A percentile compares a stretch with the other conserved stretches of the same genome.
phyloP scores from a whole-genome alignment of 2,797 vertebrate species.

The Carcharodon carcharias region DNA sequence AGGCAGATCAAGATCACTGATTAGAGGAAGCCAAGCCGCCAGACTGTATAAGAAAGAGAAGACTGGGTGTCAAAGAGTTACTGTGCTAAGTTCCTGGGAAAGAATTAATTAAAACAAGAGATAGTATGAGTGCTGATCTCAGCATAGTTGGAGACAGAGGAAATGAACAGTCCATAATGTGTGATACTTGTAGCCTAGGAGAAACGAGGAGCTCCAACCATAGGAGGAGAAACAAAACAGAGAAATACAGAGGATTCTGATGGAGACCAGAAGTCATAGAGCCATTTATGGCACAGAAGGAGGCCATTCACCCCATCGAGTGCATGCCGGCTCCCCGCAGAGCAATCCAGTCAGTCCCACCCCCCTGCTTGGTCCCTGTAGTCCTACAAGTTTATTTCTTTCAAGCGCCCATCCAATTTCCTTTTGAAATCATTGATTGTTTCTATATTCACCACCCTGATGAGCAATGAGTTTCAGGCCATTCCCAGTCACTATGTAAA shows the following conservation, averaged over 20 bases:
- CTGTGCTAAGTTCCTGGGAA: not conserved
- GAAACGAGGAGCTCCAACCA: not conserved
- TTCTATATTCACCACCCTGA: too few relatives aligned
- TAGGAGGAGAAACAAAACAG: not conserved
- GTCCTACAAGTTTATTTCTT: too few relatives aligned
- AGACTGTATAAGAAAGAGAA: not conserved
- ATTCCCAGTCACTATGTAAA: too few relatives aligned
- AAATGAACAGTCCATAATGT: not conserved
- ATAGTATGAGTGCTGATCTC: not conserved
- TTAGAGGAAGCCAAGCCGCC: not conserved
- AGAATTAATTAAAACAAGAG: not conserved
- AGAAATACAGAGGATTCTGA: not conserved
- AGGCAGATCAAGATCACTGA: not conserved
- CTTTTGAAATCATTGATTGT: too few relatives aligned
- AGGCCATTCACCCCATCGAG: too few relatives aligned
- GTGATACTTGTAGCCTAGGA: not conserved
- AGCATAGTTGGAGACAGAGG: not conserved
- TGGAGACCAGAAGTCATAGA: not conserved
- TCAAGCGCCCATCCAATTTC: too few relatives aligned
- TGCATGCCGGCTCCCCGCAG: too few relatives aligned
- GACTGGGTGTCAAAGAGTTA: not conserved
- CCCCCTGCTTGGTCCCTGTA: too few relatives aligned
- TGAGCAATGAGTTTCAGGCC: too few relatives aligned
- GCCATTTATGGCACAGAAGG: too few relatives aligned
- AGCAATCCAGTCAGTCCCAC: too few relatives aligned